phyloP scores from a whole-genome alignment of 1,140 invertebrate genomes.

The Riptortus pedestris region DNA sequence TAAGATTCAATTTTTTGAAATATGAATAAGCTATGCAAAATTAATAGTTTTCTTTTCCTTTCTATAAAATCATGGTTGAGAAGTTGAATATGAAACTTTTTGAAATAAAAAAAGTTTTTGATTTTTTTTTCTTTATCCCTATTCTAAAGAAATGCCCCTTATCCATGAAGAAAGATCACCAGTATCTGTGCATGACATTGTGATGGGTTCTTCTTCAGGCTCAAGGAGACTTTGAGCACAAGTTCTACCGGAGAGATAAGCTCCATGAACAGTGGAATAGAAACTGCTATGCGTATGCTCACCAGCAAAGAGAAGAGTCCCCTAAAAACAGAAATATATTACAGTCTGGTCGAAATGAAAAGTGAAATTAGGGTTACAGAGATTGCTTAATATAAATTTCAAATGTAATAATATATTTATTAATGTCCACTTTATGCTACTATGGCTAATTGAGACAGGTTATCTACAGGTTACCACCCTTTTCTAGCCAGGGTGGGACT shows the following conservation, averaged over 20 bases:
- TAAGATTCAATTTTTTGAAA: too few relatives aligned
- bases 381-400: too few relatives aligned
- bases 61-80: background rate
- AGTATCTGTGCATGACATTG: slow-evolving; percentile 53
- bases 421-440: too few relatives aligned
- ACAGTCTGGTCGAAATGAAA: too few relatives aligned
- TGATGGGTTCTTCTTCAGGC: slow-evolving; percentile 36
- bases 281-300: slow-evolving; percentile 90
- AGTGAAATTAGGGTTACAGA: too few relatives aligned
- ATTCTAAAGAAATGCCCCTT: slow-evolving; percentile 53
- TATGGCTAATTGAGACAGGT: too few relatives aligned
- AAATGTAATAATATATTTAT: too few relatives aligned
- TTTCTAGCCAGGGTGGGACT: too few relatives aligned
- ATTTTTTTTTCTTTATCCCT: background rate
- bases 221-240: slow-evolving; percentile 63
- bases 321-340: slow-evolving; percentile 47
- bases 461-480: too few relatives aligned
- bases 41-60: background rate
- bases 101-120: background rate
- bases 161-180: slow-evolving; percentile 76
- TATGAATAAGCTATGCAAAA: too few relatives aligned
- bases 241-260: slow-evolving; percentile 76
- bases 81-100: background rate
- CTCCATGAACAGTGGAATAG: slow-evolving; percentile 90
- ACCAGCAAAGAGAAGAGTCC: slow-evolving; percentile 77